A percentile compares a stretch with the other conserved stretches of the same genome.
Conservation (phyloP, 2,888 invertebrate species). For the Tetheella fluctuosa region DNA sequence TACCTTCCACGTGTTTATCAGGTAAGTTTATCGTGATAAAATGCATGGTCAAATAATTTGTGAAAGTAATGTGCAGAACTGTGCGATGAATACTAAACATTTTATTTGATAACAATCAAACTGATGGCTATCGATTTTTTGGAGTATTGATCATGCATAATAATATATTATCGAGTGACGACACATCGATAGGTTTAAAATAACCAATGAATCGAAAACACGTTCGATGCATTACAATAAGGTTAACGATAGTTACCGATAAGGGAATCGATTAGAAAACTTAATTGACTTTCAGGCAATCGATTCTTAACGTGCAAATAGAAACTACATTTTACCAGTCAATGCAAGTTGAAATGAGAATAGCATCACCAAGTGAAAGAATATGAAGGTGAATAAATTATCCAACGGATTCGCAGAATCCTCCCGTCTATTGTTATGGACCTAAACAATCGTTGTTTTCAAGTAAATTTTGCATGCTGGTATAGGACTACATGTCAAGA, state of each 20-base stretch:
- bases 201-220: constrained; percentile 32
- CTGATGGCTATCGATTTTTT: constrained; percentile 50
- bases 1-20: too few relatives aligned
- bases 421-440: background rate
- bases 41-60: background rate
- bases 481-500: background rate
- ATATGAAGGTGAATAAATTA: constrained; percentile 2
- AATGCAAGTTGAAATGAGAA: background rate
- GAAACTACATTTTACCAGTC: background rate
- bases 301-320: constrained; percentile 16
- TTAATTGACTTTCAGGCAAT: constrained; percentile 17
- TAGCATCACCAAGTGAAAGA: background rate
- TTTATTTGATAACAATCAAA: constrained; percentile 27
- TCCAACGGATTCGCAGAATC: background rate
- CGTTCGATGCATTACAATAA: constrained; percentile 47
- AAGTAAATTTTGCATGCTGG: background rate
- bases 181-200: background rate
- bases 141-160: constrained; percentile 17
- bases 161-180: background rate
- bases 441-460: constrained; percentile 4
- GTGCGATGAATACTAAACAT: constrained; percentile 8
- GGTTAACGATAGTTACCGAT: constrained; percentile 34
- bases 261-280: constrained; percentile 46
- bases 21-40: background rate
- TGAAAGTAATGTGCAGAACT: constrained; percentile 4